Percentiles rank a stretch among this genome's conserved stretches.
Evolutionary conservation across 2,113 vertebrate genomes (phyloP).

Genomic region (Ceyx cyanopectus): DNA sequence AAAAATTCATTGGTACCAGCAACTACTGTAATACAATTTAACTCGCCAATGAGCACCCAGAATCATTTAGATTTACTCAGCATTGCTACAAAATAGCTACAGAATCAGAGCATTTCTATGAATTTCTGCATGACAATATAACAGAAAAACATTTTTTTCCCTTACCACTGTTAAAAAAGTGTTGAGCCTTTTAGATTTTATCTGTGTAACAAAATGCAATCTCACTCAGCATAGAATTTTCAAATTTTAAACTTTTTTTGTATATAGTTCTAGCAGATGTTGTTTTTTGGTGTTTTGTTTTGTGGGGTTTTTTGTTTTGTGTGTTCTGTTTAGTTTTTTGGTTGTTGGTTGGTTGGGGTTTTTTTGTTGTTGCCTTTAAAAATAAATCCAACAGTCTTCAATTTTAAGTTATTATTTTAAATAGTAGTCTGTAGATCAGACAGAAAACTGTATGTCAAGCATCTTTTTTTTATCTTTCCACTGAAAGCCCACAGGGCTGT

Average conservation of each 20-base stretch:
- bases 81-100: background rate
- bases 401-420: background rate
- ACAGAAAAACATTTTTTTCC: background rate
- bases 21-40: background rate
- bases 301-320: background rate
- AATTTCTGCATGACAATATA: background rate
- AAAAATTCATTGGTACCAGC: slow-evolving; percentile 22
- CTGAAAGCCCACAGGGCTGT: background rate
- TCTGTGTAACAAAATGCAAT: slow-evolving; percentile 21
- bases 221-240: background rate
- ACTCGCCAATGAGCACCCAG: background rate
- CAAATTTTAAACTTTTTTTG: background rate
- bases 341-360: too few relatives aligned
- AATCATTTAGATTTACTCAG: background rate
- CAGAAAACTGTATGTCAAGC: background rate
- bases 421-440: background rate
- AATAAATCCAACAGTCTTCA: background rate
- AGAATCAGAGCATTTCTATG: background rate
- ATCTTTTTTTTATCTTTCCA: background rate
- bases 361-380: background rate
- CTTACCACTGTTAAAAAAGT: background rate
- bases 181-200: background rate
- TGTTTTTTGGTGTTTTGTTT: background rate
- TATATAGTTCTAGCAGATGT: background rate
- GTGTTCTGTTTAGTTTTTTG: too few relatives aligned